A percentile compares a stretch with the other conserved stretches of the same genome.
phyloP scores from a whole-genome alignment of 2,888 invertebrate species.

The Cheilosia urbana region DNA sequence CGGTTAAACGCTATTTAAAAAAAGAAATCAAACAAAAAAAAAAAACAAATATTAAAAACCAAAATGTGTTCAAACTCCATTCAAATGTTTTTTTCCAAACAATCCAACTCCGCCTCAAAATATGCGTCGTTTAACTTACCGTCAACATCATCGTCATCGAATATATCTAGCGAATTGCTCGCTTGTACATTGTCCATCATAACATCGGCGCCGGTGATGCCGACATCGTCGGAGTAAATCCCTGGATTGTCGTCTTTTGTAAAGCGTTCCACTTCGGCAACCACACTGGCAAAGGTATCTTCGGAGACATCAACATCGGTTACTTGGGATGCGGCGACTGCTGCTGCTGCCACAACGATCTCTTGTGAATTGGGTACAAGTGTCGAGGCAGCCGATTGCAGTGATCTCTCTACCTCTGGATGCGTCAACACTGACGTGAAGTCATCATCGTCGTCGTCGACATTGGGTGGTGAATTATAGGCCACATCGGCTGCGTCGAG shows the following conservation, averaged over 20 bases:
- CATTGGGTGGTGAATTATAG: conserved; percentile 27
- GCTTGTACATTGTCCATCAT: conserved; percentile 72
- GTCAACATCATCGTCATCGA: conserved; percentile 67
- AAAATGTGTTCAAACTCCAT: conserved; percentile 53
- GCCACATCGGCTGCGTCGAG: conserved; percentile 8
- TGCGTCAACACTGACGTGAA: conserved; percentile 60
- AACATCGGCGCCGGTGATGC: conserved; percentile 65
- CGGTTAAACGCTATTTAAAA: background rate
- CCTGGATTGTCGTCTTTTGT: conserved; percentile 61
- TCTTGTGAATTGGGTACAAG: conserved; percentile 69
- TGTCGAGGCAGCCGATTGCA: conserved; percentile 51
- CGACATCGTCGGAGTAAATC: conserved; percentile 58
- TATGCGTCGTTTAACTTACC: conserved; percentile 57
- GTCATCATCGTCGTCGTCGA: conserved; percentile 43
- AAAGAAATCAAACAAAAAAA: conserved; percentile 3
- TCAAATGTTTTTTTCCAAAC: conserved; percentile 62
- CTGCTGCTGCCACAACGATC: conserved; percentile 51
- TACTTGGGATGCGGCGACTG: conserved; percentile 40
- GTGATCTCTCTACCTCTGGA: conserved; percentile 58
- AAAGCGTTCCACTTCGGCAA: conserved; percentile 66
- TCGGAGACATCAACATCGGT: conserved; percentile 41
- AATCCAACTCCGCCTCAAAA: conserved; percentile 58
- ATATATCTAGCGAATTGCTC: conserved; percentile 61
- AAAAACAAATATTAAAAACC: conserved; percentile 1
- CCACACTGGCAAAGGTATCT: conserved; percentile 68